Evolutionary conservation across 2,797 vertebrate species (phyloP), one percentile per base, ranked within the genome.

Genomic region (Benthosema pterotum): DNA sequence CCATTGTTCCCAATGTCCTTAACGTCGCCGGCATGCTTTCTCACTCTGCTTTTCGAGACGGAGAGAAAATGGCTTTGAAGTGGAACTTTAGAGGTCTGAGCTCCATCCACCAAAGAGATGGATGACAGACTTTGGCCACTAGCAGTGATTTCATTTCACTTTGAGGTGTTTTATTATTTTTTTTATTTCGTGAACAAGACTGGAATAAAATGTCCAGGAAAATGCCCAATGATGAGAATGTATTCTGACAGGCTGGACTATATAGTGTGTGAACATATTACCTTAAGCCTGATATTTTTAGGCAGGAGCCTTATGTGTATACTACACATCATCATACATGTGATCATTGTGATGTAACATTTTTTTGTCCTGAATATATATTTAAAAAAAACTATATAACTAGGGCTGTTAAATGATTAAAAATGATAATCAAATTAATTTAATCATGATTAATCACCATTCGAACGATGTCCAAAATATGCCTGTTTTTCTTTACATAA

Each of bases 81-180:
- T 52, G n/a, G 25, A 46, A 57, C 42, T 57, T 57, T 11, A 25
- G 3, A 2, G 3, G 52, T 63, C 48, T 15, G 38, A 51, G 48
- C 17, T 50, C 15, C 48, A 18, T 50, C 15, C 48, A 11, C 17
- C 17, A 9, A 12, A 49, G 2, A 57, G 14, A 45, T 17, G 47
- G 15, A 54, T 42, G 3, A 19, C 49, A 52, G 60, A 18, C 52
- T 50, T 49, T 46, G 60, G 54, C 60, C 32, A 53, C 50, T 3
- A 42, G 16, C 42, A 51, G 32, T n/a, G 9, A 48, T 63, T 49
- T 18, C 42, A 3, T 38, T 38, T 9, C 32, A 38, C 32, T 38
- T 38, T 38, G 32, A 38, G 32, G 32, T 11, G 8, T 38, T 38
- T 38, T 38, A 32, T 2, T 32, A n/a, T n/a, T 1, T 25, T 25